phyloP scores from a whole-genome alignment of 2,113 vertebrate genomes.

The Taxidea taxus region DNA sequence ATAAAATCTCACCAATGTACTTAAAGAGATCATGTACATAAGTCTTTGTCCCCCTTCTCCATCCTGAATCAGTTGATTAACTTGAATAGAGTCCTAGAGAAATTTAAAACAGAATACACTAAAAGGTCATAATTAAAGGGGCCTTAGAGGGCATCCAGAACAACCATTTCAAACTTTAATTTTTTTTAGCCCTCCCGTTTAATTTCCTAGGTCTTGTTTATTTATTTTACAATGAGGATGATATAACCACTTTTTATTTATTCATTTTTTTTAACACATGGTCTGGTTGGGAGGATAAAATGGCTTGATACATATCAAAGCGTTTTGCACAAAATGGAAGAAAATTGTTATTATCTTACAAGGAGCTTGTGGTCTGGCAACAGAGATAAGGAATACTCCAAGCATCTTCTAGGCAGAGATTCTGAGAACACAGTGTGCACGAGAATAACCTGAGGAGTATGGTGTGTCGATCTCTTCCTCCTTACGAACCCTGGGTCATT shows the following conservation, averaged over 20 bases:
- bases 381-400: not conserved
- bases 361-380: not conserved
- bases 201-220: not conserved
- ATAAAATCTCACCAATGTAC: not conserved
- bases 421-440: not conserved
- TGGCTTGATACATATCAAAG: not conserved
- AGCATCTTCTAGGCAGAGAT: not conserved
- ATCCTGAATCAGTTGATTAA: not conserved
- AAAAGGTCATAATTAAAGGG: not conserved
- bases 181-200: not conserved
- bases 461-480: not conserved
- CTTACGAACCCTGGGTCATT: not conserved
- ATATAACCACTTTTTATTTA: not conserved
- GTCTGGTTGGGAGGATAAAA: not conserved
- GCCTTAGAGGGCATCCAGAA: not conserved
- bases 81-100: not conserved
- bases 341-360: not conserved
- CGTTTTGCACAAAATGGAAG: not conserved
- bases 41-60: not conserved
- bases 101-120: not conserved
- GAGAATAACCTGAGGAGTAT: not conserved
- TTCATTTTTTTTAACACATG: not conserved
- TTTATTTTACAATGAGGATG: not conserved
- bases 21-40: not conserved
- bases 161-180: not conserved